Conservation (phyloP, 1,140 invertebrate species). For the Microplitis demolitor region DNA sequence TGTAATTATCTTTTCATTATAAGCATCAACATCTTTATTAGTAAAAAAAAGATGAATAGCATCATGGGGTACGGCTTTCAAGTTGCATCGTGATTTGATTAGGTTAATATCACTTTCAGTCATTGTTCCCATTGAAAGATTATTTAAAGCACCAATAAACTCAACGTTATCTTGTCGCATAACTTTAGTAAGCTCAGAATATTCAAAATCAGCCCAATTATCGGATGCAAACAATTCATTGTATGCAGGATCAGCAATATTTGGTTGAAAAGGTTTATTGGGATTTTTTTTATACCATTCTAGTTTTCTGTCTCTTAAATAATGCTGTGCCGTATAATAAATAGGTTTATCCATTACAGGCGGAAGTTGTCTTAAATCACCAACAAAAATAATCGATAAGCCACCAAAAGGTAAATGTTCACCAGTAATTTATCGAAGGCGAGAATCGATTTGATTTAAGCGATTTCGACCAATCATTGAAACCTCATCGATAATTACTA, state of each 20-base stretch:
- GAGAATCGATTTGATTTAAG: no score
- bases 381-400: slow-evolving; percentile 36
- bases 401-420: background rate
- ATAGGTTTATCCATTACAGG: slow-evolving; percentile 32
- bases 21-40: background rate
- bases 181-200: slow-evolving; percentile 27
- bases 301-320: background rate
- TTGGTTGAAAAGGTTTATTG: background rate
- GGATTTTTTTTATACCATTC: background rate
- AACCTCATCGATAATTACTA: no score
- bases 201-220: background rate
- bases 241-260: background rate
- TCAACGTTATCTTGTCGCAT: slow-evolving; percentile 35
- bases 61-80: background rate
- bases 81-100: background rate
- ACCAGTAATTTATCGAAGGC: no score
- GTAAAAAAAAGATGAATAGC: background rate
- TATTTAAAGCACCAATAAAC: slow-evolving; percentile 32
- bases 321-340: background rate
- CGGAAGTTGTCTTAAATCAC: slow-evolving; percentile 37
- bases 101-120: background rate
- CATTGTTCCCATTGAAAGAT: slow-evolving; percentile 27
- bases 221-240: background rate
- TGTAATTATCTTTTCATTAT: background rate
- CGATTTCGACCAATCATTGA: no score